phyloP scores from a whole-genome alignment of 53 echinoderm and acorn worm genomes.

The Antedon mediterranea region DNA sequence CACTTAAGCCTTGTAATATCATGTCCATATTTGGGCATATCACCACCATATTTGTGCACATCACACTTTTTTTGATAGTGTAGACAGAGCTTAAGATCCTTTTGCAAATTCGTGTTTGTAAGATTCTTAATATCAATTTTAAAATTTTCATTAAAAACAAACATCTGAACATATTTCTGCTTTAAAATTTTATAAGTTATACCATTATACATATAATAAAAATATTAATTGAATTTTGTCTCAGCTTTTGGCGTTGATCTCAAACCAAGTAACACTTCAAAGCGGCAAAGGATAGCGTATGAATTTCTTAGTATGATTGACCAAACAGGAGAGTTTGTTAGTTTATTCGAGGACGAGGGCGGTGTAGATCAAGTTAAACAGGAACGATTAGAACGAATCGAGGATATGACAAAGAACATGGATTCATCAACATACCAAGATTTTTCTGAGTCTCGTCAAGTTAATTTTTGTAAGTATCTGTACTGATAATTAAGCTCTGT shows the following conservation, averaged over 20 bases:
- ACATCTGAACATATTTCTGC: too few relatives aligned
- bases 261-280: slow-evolving; percentile 16
- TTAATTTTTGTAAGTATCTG: slow-evolving; percentile 67
- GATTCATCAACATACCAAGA: slow-evolving; percentile 74
- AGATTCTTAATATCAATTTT: too few relatives aligned
- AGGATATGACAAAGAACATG: slow-evolving; percentile 65
- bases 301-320: slow-evolving; percentile 85
- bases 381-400: slow-evolving; percentile 67
- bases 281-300: slow-evolving; percentile 55
- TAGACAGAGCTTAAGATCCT: too few relatives aligned
- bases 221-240: too few relatives aligned
- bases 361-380: slow-evolving; percentile 54
- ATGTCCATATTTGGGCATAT: too few relatives aligned
- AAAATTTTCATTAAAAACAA: too few relatives aligned
- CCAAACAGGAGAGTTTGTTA: slow-evolving; percentile 74
- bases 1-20: too few relatives aligned
- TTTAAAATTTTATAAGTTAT: not conserved
- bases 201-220: not conserved
- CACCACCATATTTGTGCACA: too few relatives aligned
- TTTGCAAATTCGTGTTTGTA: too few relatives aligned
- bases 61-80: too few relatives aligned
- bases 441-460: slow-evolving; percentile 77
- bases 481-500: too few relatives aligned
- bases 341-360: slow-evolving; percentile 44
- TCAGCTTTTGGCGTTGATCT: not conserved